Evolutionary conservation across 1,140 invertebrate species (phyloP), one percentile per base, ranked within the genome.

Genomic region (Brachystomella parvula): DNA sequence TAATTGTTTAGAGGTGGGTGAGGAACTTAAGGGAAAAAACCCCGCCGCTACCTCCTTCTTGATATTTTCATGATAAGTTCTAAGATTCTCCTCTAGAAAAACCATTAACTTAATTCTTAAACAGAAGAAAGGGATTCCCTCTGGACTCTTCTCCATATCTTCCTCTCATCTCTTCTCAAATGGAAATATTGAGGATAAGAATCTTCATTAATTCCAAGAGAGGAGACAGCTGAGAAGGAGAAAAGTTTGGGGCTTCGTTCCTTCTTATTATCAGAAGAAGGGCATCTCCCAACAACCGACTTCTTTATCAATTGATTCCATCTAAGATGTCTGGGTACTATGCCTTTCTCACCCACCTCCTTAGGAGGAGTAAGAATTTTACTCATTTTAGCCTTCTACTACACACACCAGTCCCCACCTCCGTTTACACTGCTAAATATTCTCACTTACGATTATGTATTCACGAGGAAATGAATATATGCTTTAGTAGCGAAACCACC

Each of bases 121-220:
- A n/a, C 39, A 44, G 39, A 53, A 53, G 58, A 72, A 64, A 72
- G 67, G 67, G 70, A 72, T 72, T 72, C 68, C 65, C 47, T 60
- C 47, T 71, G n/a, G n/a, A n/a, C n/a, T n/a, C n/a, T n/a, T n/a
- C n/a, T n/a, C n/a, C n/a, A n/a, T 15, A 53, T 9, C 49, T 53
- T 26, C 49, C 49, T 53, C 69, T 65, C 67, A 71, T 24, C 44
- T 44, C 57, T 61, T 67, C 67, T 67, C 66, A 63, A 68, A 72
- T 69, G 67, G 67, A 39, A 71, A 71, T 69, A 69, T 67, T 65
- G 62, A 6, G 6, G 71, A 72, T 72, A 72, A 69, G 64, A 67
- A 72, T 72, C 71, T 72, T 72, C 71, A 72, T 72, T 72, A 72
- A 72, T 72, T 69, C 67, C 64, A 72, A 67, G 64, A 68, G 66